A percentile compares a stretch with the other conserved stretches of the same genome.
phyloP scores from a whole-genome alignment of 1,140 invertebrate genomes.

The Bombus superbus region DNA sequence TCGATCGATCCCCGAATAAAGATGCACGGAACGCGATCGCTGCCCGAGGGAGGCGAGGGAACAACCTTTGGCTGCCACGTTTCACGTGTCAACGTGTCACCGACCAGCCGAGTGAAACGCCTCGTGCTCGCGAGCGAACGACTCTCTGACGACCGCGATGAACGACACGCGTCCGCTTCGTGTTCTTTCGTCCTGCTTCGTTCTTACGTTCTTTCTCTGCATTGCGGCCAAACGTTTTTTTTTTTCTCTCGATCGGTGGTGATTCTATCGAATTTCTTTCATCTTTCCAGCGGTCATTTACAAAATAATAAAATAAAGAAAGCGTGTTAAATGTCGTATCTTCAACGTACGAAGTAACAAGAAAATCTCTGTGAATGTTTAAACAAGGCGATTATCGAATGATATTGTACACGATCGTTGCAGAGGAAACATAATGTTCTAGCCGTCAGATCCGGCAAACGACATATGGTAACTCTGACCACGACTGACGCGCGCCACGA shows the following conservation, averaged over 20 bases:
- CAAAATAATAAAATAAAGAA: neutral
- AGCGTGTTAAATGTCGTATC: neutral
- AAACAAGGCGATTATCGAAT: neutral
- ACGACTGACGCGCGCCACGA: conserved; percentile 59
- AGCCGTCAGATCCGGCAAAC: conserved; percentile 24
- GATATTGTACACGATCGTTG: neutral
- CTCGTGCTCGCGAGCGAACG: neutral
- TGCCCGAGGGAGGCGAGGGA: neutral
- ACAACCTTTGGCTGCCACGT: conserved; percentile 50
- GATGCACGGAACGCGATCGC: conserved; percentile 44
- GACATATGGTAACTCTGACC: conserved; percentile 63
- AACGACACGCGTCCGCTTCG: conserved; percentile 37
- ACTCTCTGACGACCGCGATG: neutral
- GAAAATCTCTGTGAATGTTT: neutral
- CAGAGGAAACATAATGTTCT: neutral
- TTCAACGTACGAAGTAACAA: neutral
- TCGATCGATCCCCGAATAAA: conserved; percentile 64
- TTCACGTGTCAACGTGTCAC: conserved; percentile 68
- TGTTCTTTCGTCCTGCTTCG: neutral
- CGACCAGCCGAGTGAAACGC: conserved; percentile 8
- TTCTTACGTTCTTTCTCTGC: neutral
- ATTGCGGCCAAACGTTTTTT: neutral
- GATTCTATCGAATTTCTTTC: neutral
- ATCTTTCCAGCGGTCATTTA: too few relatives aligned
- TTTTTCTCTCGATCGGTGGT: neutral